Base-by-base conservation (phyloP, 2,797 vertebrate genomes). In the Halcyon leucocephala region DNA sequence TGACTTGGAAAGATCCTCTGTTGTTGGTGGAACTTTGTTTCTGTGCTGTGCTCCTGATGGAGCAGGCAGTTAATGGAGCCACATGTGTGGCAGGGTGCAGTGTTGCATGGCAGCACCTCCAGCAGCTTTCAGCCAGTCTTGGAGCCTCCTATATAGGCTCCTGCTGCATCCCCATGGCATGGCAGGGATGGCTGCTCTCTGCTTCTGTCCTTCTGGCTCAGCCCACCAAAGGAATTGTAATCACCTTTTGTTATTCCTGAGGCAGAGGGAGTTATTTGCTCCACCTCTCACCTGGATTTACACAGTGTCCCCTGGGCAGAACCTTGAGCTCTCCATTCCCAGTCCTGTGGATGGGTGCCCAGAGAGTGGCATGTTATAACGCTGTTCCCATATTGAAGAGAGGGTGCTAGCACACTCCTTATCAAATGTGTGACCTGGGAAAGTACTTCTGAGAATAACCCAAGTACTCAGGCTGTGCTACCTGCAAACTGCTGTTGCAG, bases 61-160 rank as follows among this genome's bases (percentile, higher is more conserved):
- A 83, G 35, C 14, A 19, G 33, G 26, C 20, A 35, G 66, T 46
- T 66, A 64, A 65, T 22, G 8, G 22, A 54, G 20, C 5, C 35
- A 9, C 0, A 1, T 9, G 52, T n/a, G 11, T 0, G 13, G 21
- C 2, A 16, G 54, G 66, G 22, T 9, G 39, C 31, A 62, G 52
- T 8, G 10, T 29, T 1, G 2, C 2, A 2, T 25, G 41, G 17
- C 41, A 26, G 65, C 29, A 12, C 8, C 1, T 2, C 31, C 1
- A 1, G 58, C 28, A 61, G 69, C 67, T n/a, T 64, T 37, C 33
- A 73, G 15, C 33, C 0, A 0, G 49, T 51, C 49, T 78, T 1
- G 1, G n/a, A 78, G 21, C 54, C 54, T 44, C 28, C 48, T 44
- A 35, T 1, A 0, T 4, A 28, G 15, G 48, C n/a, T 79, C 37